phyloP scores from a whole-genome alignment of 1,140 invertebrate genomes.

The Drepana arcuata region DNA sequence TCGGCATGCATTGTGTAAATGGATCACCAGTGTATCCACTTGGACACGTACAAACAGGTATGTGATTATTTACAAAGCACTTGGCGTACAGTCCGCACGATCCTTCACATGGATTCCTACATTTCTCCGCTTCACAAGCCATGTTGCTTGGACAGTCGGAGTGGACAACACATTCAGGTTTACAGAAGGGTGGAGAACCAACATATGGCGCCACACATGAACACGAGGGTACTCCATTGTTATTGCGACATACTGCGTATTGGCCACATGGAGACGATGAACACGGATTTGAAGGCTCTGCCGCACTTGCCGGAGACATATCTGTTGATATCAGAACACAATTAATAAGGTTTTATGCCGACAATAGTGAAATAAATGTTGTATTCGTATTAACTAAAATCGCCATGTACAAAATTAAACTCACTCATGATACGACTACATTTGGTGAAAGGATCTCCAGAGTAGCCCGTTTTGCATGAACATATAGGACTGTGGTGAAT shows the following conservation, averaged over 20 bases:
- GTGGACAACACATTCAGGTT: slow-evolving; percentile 69
- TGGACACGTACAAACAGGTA: slow-evolving; percentile 82
- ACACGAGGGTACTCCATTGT: slow-evolving; percentile 76
- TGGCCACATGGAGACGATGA: slow-evolving; percentile 85
- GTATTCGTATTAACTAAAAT: slow-evolving; percentile 5
- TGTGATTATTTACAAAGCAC: slow-evolving; percentile 84
- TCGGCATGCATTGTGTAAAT: slow-evolving; percentile 73
- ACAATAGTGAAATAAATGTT: slow-evolving; percentile 4
- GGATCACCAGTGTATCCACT: slow-evolving; percentile 81
- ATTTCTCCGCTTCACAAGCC: slow-evolving; percentile 85
- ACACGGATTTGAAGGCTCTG: slow-evolving; percentile 77
- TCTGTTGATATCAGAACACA: too few relatives aligned
- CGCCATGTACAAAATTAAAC: slow-evolving; percentile 74
- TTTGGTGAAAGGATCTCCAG: slow-evolving; percentile 74
- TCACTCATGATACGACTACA: slow-evolving; percentile 73
- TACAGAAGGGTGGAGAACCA: slow-evolving; percentile 79
- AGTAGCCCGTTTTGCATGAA: slow-evolving; percentile 71
- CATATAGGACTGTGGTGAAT: slow-evolving; percentile 75
- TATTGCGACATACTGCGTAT: slow-evolving; percentile 79
- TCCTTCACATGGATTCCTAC: slow-evolving; percentile 84
- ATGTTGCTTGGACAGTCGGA: slow-evolving; percentile 83
- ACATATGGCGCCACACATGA: slow-evolving; percentile 76
- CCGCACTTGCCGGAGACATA: slow-evolving; percentile 24
- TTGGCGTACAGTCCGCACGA: slow-evolving; percentile 85
- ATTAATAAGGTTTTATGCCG: too few relatives aligned